Conservation (phyloP, 2,113 vertebrate genomes). For the Albula goreensis region DNA sequence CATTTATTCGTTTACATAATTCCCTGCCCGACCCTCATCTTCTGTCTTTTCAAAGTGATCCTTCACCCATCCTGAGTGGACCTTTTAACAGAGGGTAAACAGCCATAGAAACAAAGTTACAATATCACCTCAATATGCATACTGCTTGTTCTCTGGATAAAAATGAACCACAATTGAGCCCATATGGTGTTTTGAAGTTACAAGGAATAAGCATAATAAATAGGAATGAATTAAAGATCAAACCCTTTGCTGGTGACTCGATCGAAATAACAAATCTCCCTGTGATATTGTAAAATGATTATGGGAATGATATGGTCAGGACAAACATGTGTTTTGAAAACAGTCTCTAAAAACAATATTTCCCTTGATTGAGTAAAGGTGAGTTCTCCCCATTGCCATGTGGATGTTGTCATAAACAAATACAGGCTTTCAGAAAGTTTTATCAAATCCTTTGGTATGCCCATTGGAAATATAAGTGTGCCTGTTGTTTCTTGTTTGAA, state of each 20-base stretch:
- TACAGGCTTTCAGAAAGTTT: neutral
- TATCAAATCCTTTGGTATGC: neutral
- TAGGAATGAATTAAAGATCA: constrained; percentile 78
- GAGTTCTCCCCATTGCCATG: neutral
- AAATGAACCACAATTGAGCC: constrained; percentile 86
- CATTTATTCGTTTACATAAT: constrained; percentile 62
- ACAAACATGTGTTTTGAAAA: constrained; percentile 41
- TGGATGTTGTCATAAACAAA: neutral
- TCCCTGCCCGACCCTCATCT: constrained; percentile 30
- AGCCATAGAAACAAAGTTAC: constrained; percentile 77
- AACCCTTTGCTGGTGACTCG: constrained; percentile 45
- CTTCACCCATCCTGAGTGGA: neutral
- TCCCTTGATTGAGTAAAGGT: neutral
- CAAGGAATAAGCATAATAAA: constrained; percentile 71
- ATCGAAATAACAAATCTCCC: constrained; percentile 41
- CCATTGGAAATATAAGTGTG: neutral
- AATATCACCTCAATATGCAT: constrained; percentile 82
- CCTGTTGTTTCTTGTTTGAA: too few relatives aligned
- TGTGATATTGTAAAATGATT: constrained; percentile 31
- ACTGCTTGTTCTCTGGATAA: constrained; percentile 76
- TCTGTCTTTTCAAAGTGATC: constrained; percentile 28
- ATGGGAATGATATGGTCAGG: constrained; percentile 37
- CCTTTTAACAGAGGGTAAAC: constrained; percentile 7
- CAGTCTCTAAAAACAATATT: constrained; percentile 14
- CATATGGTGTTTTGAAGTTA: constrained; percentile 74